phyloP scores from a whole-genome alignment of 1,140 invertebrate species.

The Tetranychus cinnabarinus region DNA sequence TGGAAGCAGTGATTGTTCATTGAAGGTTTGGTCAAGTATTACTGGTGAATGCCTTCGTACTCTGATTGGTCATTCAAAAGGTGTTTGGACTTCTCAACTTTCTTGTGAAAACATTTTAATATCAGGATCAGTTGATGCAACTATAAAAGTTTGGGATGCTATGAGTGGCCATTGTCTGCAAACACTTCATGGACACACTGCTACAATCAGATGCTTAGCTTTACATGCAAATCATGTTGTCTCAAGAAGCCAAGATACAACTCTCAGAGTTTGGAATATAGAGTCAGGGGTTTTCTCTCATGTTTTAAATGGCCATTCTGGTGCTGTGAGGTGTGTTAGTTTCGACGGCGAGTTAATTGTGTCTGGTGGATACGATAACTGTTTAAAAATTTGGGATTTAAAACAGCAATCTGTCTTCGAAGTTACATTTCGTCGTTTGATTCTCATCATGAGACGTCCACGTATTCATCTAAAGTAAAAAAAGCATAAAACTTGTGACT shows the following conservation, averaged over 20 bases:
- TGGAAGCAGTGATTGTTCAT: constrained; percentile 92
- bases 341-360: constrained; percentile 88
- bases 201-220: constrained; percentile 95
- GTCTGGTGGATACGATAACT: constrained; percentile 91
- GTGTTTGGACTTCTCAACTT: constrained; percentile 98
- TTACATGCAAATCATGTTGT: constrained; percentile 78
- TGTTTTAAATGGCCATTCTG: constrained; percentile 80
- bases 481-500: no score
- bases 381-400: constrained; percentile 96
- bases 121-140: constrained; percentile 89
- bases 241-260: constrained; percentile 88
- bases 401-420: constrained; percentile 77
- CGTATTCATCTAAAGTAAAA: no score
- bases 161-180: constrained; percentile 74
- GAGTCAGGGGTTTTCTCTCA: constrained; percentile 68
- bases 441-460: no score
- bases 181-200: constrained; percentile 85
- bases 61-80: constrained; percentile 82
- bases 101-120: constrained; percentile 61
- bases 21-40: constrained; percentile 91
- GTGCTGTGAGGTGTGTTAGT: constrained; percentile 93
- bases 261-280: constrained; percentile 84
- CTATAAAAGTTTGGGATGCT: constrained; percentile 89
- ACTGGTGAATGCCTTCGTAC: constrained; percentile 79
- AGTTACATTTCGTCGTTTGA: no score